Conservation (phyloP, 2,888 invertebrate species). For the Atethmia centrago region DNA sequence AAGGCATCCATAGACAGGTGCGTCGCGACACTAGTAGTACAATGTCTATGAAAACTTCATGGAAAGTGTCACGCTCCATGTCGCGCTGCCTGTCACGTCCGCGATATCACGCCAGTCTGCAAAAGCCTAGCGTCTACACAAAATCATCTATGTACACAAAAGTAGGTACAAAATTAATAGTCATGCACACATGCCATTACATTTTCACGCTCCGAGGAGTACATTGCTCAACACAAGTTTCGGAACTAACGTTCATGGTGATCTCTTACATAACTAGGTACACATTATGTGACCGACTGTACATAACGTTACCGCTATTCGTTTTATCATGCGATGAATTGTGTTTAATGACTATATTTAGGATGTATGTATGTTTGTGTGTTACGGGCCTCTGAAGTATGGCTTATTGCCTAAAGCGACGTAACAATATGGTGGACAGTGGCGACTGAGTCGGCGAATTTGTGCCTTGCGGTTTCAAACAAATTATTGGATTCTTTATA, state of each 20-base stretch:
- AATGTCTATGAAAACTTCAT: too few species aligned
- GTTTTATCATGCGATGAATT: conserved; percentile 57
- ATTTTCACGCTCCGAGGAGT: conserved; percentile 78
- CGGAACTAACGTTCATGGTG: conserved; percentile 62
- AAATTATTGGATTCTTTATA: not conserved
- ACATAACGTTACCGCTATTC: conserved; percentile 55
- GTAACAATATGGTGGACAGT: conserved; percentile 11
- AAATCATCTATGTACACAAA: conserved; percentile 21
- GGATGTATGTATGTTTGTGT: conserved; percentile 38
- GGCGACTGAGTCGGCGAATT: not conserved
- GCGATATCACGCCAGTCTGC: too few species aligned
- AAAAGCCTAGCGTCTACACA: too few species aligned
- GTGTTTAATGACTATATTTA: conserved; percentile 65
- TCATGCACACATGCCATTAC: conserved; percentile 73
- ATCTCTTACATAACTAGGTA: conserved; percentile 58
- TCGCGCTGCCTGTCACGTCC: too few species aligned
- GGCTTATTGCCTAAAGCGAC: conserved; percentile 6
- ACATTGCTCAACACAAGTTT: conserved; percentile 73
- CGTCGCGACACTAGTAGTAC: too few species aligned
- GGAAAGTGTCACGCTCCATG: too few species aligned
- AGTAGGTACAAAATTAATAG: conserved; percentile 46
- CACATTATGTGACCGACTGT: conserved; percentile 56
- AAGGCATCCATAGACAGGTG: too few species aligned
- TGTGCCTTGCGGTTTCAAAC: not conserved
- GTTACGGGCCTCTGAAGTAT: conserved; percentile 24